Percentiles rank a stretch among this genome's conserved stretches.
Evolutionary conservation across 2,113 vertebrate genomes (phyloP).

Genomic region (Lipophrys pholis): DNA sequence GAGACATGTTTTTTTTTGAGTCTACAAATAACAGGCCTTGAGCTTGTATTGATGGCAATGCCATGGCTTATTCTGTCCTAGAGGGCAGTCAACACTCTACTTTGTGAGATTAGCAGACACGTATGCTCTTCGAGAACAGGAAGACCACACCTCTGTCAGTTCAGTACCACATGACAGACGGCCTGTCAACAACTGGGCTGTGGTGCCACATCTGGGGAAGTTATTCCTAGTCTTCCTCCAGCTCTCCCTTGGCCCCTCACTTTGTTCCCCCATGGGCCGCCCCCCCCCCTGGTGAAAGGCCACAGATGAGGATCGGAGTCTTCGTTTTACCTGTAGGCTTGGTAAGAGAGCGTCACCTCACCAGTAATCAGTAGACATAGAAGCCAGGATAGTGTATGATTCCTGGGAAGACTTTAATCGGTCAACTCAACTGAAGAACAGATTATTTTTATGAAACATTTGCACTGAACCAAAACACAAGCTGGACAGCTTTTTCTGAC

Average conservation of each 20-base stretch:
- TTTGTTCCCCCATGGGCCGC: background rate
- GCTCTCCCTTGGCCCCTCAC: constrained; percentile 34
- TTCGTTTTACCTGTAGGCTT: constrained; percentile 26
- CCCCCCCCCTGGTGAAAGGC: no score
- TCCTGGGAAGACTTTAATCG: no score
- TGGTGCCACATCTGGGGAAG: constrained; percentile 69
- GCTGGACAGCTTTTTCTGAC: no score
- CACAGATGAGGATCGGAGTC: background rate
- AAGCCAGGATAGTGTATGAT: no score
- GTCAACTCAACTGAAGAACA: no score
- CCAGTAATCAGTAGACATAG: no score
- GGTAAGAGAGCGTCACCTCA: constrained; percentile 24
- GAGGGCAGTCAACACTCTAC: constrained; percentile 18
- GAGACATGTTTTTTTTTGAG: no score
- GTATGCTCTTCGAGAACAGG: constrained; percentile 61
- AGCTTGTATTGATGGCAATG: constrained; percentile 30
- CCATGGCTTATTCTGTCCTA: constrained; percentile 28
- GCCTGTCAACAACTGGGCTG: constrained; percentile 66
- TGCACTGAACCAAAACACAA: no score
- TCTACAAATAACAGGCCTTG: constrained; percentile 22
- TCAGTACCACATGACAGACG: constrained; percentile 53
- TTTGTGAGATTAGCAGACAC: constrained; percentile 45
- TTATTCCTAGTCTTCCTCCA: constrained; percentile 48
- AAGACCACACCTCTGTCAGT: constrained; percentile 58
- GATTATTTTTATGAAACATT: no score